Base-by-base conservation (phyloP, 2,113 vertebrate genomes). In the Anthoscopus minutus region DNA sequence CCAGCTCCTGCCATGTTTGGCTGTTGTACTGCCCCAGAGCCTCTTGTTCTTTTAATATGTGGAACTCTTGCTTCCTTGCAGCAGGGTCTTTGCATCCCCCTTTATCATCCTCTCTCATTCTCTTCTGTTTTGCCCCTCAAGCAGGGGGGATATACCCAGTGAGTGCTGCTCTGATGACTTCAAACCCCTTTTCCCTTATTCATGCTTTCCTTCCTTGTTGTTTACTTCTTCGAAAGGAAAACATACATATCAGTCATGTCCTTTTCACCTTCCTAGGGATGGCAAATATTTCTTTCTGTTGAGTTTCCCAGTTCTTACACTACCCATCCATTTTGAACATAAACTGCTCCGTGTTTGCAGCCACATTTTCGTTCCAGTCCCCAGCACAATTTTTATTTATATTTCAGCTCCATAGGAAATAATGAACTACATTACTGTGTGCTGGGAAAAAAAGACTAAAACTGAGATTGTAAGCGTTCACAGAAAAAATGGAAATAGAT, bases 261-360 rank as follows among this genome's bases (percentile, higher is more conserved):
- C 3, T 14, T 73, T 90, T 61, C 60, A 53, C 4, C 7, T 79
- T 60, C 17, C 13, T 27, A 4, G 12, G 28, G 28, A 67, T 38
- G 15, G 6, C 6, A 85, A 15, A 40, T 40, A 24, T 22, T 78
- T 69, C 10, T 73, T 69, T 78, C 23, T 56, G 13, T 13, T 13
- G 13, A 13, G 6, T 53, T 79, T 74, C 31, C 12, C 38, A 58
- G 0, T 40, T 19, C 6, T 45, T 23, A 44, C 2, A 0, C 14
- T 60, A 47, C 10, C 7, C 9, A 42, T 31, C 13, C 10, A 9
- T 48, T 40, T 13, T 38, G 7, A 23, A 23, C 7, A 33, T 45
- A n/a, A 76, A 64, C 10, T 28, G 3, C 3, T 72, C 15, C 27
- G 19, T 30, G 11, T 67, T 86, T 74, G 4, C 7, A 69, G 4